Conservation (phyloP, 35 echinoderm and acorn worm genomes). For the Apostichopus parvimensis region DNA sequence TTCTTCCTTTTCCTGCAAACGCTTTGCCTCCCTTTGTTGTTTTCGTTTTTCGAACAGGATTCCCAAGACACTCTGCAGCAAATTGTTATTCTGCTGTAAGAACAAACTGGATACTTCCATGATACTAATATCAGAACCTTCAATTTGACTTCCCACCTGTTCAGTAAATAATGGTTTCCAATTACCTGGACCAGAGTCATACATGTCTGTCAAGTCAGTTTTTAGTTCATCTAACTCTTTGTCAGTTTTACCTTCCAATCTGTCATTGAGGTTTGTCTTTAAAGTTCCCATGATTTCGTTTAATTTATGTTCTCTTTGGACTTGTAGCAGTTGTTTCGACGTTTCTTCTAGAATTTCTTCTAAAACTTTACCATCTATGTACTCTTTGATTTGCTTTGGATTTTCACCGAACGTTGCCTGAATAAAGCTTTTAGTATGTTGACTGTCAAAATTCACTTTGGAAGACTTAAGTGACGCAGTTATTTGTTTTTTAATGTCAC, state of each 20-base stretch:
- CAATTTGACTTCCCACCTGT: neutral
- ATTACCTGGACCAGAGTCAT: neutral
- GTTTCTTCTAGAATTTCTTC: neutral
- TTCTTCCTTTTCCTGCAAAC: neutral
- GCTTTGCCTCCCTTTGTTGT: neutral
- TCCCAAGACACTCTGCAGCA: neutral
- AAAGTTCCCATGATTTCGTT: neutral
- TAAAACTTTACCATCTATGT: neutral
- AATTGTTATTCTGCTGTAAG: neutral
- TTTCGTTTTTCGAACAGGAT: neutral
- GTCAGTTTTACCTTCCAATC: neutral
- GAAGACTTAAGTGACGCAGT: neutral
- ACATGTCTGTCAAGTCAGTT: neutral
- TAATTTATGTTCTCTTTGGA: neutral
- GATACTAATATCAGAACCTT: neutral
- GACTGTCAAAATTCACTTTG: neutral
- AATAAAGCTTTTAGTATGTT: neutral
- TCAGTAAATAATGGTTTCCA: neutral
- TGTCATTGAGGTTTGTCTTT: neutral
- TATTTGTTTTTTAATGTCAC: too few species aligned
- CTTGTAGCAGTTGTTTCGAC: neutral
- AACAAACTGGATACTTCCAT: neutral
- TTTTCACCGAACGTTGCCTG: neutral
- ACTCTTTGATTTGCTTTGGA: neutral
- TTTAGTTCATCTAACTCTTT: neutral